Conservation (phyloP, 2,797 vertebrate genomes). For the Sebastes taczanowskii region DNA sequence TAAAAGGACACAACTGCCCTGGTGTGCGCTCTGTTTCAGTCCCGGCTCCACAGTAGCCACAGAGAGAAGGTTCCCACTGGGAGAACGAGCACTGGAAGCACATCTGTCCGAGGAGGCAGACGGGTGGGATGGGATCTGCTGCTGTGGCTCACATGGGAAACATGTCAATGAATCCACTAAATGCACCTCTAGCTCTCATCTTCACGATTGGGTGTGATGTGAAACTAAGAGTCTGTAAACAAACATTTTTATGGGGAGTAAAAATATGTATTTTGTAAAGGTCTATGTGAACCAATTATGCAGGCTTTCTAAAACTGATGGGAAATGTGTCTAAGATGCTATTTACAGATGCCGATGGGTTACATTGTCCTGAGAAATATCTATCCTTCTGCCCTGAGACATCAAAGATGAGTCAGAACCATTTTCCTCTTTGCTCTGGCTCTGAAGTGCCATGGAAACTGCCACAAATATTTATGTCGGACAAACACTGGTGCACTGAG, state of each 20-base stretch:
- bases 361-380: conserved; percentile 81
- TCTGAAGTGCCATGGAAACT: conserved; percentile 86
- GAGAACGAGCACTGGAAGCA: conserved; percentile 53
- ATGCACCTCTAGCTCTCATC: conserved; percentile 68
- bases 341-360: conserved; percentile 48
- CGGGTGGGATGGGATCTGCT: conserved; percentile 63
- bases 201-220: conserved; percentile 68
- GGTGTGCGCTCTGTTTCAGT: conserved; percentile 66
- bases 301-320: conserved; percentile 20
- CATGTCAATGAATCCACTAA: conserved; percentile 62
- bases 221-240: conserved; percentile 67
- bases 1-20: conserved; percentile 77
- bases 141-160: conserved; percentile 67
- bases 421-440: conserved; percentile 66
- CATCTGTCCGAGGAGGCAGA: conserved; percentile 63
- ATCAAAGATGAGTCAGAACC: conserved; percentile 81
- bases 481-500: conserved; percentile 79
- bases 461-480: conserved; percentile 85
- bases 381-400: conserved; percentile 76
- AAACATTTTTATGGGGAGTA: conserved; percentile 38
- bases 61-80: conserved; percentile 73
- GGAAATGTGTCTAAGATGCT: conserved; percentile 45
- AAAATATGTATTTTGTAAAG: neutral
- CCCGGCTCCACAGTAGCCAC: conserved; percentile 74
- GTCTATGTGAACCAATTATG: conserved; percentile 32